A percentile compares a stretch with the other conserved stretches of the same genome.
Evolutionary conservation across 2,113 vertebrate species (phyloP).

Genomic region (Forbesichthys agassizii): DNA sequence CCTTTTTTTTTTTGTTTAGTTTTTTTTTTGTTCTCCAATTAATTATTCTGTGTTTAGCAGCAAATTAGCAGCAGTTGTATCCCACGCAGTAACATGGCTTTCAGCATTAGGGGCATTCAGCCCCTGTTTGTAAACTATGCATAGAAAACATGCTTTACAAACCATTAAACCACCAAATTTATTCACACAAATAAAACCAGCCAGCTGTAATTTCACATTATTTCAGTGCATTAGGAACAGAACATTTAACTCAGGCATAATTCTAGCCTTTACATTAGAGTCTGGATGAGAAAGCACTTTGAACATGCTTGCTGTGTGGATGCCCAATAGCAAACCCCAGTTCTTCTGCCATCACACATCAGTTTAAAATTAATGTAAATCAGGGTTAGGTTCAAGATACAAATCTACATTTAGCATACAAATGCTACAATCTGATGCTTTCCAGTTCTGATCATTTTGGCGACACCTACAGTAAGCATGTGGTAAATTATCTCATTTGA

Average conservation of each 20-base stretch:
- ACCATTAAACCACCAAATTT: slow-evolving; percentile 70
- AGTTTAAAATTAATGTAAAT: slow-evolving; percentile 69
- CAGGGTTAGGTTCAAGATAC: slow-evolving; percentile 36
- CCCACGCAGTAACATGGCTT: slow-evolving; percentile 54
- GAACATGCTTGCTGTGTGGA: slow-evolving; percentile 60
- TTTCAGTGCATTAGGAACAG: slow-evolving; percentile 74
- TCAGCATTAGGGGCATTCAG: slow-evolving; percentile 28
- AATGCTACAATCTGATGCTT: no score
- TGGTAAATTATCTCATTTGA: no score
- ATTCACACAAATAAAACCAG: slow-evolving; percentile 74
- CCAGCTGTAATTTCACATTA: slow-evolving; percentile 73
- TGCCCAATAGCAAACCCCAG: slow-evolving; percentile 57
- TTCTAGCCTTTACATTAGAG: slow-evolving; percentile 68
- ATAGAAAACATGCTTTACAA: slow-evolving; percentile 72
- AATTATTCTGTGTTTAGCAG: slow-evolving; percentile 44
- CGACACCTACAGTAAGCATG: no score
- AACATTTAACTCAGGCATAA: slow-evolving; percentile 70
- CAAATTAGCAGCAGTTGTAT: slow-evolving; percentile 57
- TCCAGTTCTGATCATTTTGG: no score
- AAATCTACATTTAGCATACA: background rate
- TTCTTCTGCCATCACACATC: slow-evolving; percentile 54
- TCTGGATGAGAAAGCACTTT: slow-evolving; percentile 63
- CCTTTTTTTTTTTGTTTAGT: slow-evolving; percentile 11
- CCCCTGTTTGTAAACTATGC: slow-evolving; percentile 64
- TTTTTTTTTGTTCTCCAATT: slow-evolving; percentile 24